Evolutionary conservation across 2,888 invertebrate species (phyloP), one percentile per base, ranked within the genome.

Genomic region (Fragum fragum): DNA sequence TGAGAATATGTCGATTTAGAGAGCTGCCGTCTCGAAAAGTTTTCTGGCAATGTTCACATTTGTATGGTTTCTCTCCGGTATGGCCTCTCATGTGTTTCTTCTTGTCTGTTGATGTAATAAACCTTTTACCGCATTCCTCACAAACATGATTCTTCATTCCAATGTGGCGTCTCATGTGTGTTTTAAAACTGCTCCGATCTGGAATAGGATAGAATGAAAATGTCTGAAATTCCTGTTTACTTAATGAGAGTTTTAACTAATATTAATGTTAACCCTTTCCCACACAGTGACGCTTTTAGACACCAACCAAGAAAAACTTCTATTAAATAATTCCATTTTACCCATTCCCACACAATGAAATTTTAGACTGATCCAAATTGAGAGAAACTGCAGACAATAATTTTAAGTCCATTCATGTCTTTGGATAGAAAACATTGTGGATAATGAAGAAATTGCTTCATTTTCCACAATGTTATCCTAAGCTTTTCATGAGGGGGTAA

Each of bases 61-160:
- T 47, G 18, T 73, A 83, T 16, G 83, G 79, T n/a, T 83, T 79
- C 39, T 83, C 83, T 1, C 79, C 79, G 0, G 83, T 83, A 28
- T 83, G 83, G 9, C 52, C 66, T 7, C 83, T 55, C 16, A 77
- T 73, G 53, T 83, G 83, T 29, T 76, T 79, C 28, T 77, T 76
- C 36, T 79, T 66, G 39, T 83, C 83, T 7, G 79, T 73, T 26
- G 76, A 42, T 7, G 71, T 79, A 16, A 83, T 76, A 28, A 79
- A 83, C 1, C 76, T 66, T 47, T 77, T 80, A 0, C 77, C 83
- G 57, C 83, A 83, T 32, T 83, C 79, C 47, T 79, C 76, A 29
- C 83, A 83, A 1, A 77, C 72, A 23, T 83, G 79, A 18, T 71
- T 63, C 77, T 79, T 83, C 57, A 71, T 53, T 9, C 77, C 79